phyloP scores from a whole-genome alignment of 2,113 vertebrate species.

The Arothron firmamentum region DNA sequence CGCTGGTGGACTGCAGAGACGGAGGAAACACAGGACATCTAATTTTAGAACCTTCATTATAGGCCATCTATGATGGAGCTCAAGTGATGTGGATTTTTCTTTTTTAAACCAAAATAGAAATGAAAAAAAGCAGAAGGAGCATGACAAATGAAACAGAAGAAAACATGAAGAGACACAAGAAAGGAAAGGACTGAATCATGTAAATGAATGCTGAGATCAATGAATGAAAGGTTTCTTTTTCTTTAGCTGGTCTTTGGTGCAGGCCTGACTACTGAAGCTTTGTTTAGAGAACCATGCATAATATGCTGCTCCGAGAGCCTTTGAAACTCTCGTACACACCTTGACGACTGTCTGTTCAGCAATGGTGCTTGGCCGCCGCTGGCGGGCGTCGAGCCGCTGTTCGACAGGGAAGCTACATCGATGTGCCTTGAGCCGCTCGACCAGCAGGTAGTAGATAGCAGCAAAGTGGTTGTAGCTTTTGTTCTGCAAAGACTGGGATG shows the following conservation, averaged over 20 bases:
- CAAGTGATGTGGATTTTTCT: constrained; percentile 18
- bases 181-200: constrained; percentile 46
- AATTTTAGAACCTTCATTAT: constrained; percentile 5
- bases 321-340: constrained; percentile 68
- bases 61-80: constrained; percentile 1
- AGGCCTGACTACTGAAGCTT: constrained; percentile 65
- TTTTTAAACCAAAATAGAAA: constrained; percentile 13
- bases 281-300: constrained; percentile 47
- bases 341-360: constrained; percentile 93
- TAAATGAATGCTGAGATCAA: constrained; percentile 20
- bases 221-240: constrained; percentile 34
- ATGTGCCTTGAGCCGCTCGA: constrained; percentile 94
- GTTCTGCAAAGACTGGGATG: constrained; percentile 89
- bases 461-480: constrained; percentile 99
- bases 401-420: constrained; percentile 96
- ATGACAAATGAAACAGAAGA: constrained; percentile 14
- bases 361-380: constrained; percentile 90
- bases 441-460: constrained; percentile 96
- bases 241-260: constrained; percentile 22
- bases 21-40: constrained; percentile 8
- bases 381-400: constrained; percentile 88
- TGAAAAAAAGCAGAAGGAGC: background rate
- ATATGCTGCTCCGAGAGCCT: constrained; percentile 6
- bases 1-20: constrained; percentile 75
- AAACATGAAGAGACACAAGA: constrained; percentile 18